phyloP scores from a whole-genome alignment of 2,888 invertebrate species.

The Syrista parreyssii region DNA sequence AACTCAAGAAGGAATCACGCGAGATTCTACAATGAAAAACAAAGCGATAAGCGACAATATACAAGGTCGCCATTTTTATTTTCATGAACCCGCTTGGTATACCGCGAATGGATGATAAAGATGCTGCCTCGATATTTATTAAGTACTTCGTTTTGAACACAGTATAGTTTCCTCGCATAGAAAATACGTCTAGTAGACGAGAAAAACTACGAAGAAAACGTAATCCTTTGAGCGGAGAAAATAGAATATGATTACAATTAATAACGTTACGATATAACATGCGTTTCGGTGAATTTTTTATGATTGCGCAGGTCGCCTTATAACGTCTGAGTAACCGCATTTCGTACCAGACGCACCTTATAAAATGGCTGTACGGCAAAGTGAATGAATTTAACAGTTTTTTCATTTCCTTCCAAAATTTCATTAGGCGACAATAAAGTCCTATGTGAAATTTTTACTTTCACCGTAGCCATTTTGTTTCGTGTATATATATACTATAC shows the following conservation, averaged over 20 bases:
- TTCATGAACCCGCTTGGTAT: slow-evolving; percentile 6
- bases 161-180: slow-evolving; percentile 41
- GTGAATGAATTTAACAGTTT: background rate
- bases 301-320: background rate
- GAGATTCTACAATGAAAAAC: background rate
- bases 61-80: background rate
- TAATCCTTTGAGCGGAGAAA: slow-evolving; percentile 18
- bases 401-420: background rate
- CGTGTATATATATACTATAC: background rate
- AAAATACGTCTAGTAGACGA: slow-evolving; percentile 33
- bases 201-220: background rate
- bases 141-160: slow-evolving; percentile 44
- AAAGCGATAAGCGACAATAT: background rate
- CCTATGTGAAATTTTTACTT: background rate
- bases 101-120: background rate
- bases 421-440: background rate
- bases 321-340: background rate
- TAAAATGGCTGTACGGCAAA: background rate
- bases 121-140: slow-evolving; percentile 17
- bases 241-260: slow-evolving; percentile 6
- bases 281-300: background rate
- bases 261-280: background rate
- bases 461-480: background rate
- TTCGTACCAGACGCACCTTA: background rate
- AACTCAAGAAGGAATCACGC: background rate